phyloP scores from a whole-genome alignment of 2,113 vertebrate species.

The Perca fluviatilis region DNA sequence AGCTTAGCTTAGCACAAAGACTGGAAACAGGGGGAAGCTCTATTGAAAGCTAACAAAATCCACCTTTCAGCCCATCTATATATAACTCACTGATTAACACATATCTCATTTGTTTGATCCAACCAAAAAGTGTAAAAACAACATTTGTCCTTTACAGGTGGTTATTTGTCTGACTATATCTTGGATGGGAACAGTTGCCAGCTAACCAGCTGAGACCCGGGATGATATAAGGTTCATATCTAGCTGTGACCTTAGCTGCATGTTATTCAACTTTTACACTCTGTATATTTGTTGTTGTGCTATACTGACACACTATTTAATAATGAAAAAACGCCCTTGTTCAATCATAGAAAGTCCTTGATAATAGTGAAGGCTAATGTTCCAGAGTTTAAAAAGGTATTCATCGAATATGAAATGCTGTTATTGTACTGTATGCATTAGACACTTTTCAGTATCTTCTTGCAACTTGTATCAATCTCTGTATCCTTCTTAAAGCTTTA shows the following conservation, averaged over 20 bases:
- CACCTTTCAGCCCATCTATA: no score
- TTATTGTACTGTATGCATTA: not conserved
- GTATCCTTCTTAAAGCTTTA: not conserved
- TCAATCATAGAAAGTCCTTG: not conserved
- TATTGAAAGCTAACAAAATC: no score
- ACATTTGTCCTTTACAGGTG: no score
- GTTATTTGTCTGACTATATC: no score
- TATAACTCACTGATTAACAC: no score
- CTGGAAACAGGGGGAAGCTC: no score
- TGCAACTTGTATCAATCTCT: not conserved
- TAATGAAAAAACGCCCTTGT: not conserved
- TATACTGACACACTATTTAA: not conserved
- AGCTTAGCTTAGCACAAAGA: no score
- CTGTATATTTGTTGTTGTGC: not conserved
- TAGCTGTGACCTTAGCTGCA: not conserved
- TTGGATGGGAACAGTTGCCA: no score
- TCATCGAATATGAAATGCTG: not conserved
- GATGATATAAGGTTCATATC: not conserved
- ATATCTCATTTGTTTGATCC: no score
- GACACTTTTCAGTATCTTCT: not conserved
- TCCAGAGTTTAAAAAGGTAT: not conserved
- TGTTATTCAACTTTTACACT: not conserved
- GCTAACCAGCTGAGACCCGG: no score
- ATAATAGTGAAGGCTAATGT: not conserved
- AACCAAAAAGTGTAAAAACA: no score